A percentile compares a stretch with the other conserved stretches of the same genome.
phyloP scores from a whole-genome alignment of 35 echinoderm and acorn worm genomes.

The Diadema setosum region DNA sequence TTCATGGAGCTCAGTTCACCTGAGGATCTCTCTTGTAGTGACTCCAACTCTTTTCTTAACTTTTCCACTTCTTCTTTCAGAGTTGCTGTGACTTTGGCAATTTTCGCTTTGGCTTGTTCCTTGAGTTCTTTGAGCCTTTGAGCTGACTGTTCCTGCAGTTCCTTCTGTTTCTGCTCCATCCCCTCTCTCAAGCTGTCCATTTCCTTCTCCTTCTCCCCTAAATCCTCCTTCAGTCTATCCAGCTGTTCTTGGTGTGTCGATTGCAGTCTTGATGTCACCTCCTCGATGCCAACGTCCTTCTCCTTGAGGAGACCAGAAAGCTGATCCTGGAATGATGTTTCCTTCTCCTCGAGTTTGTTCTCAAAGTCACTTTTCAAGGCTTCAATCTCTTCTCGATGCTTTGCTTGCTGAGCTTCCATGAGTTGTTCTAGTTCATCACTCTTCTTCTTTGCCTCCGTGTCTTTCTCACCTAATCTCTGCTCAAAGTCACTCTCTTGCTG shows the following conservation, averaged over 20 bases:
- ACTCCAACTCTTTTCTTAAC: constrained; percentile 5
- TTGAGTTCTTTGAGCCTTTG: constrained; percentile 67
- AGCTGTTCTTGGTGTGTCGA: constrained; percentile 67
- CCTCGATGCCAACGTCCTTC: constrained; percentile 82
- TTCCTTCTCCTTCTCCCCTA: constrained; percentile 55
- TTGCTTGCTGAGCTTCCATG: background rate
- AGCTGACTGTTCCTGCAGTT: background rate
- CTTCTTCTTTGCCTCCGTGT: background rate
- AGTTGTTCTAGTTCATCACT: background rate
- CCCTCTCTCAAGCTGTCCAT: background rate
- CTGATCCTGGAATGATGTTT: constrained; percentile 70
- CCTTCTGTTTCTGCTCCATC: constrained; percentile 56
- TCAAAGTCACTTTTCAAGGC: background rate
- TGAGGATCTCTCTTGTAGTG: background rate
- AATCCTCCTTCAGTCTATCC: constrained; percentile 59
- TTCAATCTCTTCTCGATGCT: background rate
- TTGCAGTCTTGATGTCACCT: constrained; percentile 77
- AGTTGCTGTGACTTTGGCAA: constrained; percentile 53
- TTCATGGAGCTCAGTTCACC: background rate
- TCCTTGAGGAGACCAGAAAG: constrained; percentile 79
- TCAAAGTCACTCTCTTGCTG: constrained; percentile 14
- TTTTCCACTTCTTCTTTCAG: constrained; percentile 32
- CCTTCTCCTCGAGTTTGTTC: constrained; percentile 46
- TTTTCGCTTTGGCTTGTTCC: constrained; percentile 92
- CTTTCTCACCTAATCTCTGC: background rate